A percentile compares a stretch with the other conserved stretches of the same genome.
These are phyloP conservation scores for Drosophila sp. DNA, from an alignment of 1,140 invertebrate species.

Conservation along the genomic window DNA sequence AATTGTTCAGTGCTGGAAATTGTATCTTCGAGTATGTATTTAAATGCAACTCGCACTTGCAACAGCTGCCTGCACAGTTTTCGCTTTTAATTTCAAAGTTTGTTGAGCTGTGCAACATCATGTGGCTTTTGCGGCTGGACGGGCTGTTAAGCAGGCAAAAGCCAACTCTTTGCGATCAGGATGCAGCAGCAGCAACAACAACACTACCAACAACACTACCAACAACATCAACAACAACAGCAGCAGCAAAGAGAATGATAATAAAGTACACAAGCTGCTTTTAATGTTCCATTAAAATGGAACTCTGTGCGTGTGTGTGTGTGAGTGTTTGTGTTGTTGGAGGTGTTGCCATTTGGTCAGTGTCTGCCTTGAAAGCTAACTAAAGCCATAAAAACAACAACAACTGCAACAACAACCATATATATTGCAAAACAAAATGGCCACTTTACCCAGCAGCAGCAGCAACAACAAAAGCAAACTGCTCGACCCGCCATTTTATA, in stretches of 20 bases:
- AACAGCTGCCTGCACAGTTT: slow-evolving; percentile 60
- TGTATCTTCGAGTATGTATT: background rate
- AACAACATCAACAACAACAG: slow-evolving; percentile 14
- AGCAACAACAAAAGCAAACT: slow-evolving; percentile 2
- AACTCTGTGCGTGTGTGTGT: slow-evolving; percentile 31
- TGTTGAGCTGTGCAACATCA: slow-evolving; percentile 67
- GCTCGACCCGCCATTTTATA: slow-evolving; percentile 70
- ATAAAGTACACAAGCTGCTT: slow-evolving; percentile 72
- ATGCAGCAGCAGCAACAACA: slow-evolving; percentile 14
- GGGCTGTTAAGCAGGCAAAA: slow-evolving; percentile 51
- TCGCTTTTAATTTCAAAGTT: slow-evolving; percentile 76
- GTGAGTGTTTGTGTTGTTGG: slow-evolving; percentile 33
- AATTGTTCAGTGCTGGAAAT: background rate
- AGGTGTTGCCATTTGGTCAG: slow-evolving; percentile 48
- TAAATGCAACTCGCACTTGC: slow-evolving; percentile 13
- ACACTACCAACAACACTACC: too few species aligned
- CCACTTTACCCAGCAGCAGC: slow-evolving; percentile 29
- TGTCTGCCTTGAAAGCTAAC: slow-evolving; percentile 61
- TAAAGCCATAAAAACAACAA: slow-evolving; percentile 70
- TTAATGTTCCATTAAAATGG: slow-evolving; percentile 77
- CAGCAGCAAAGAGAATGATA: slow-evolving; percentile 8
- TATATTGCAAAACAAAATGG: slow-evolving; percentile 77
- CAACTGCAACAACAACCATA: slow-evolving; percentile 42
- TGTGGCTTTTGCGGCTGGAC: slow-evolving; percentile 52
- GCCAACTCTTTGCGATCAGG: slow-evolving; percentile 37